Percentiles rank a stretch among this genome's conserved stretches.
Conservation (phyloP, 2,797 vertebrate species). For the Sebastes reedi region DNA sequence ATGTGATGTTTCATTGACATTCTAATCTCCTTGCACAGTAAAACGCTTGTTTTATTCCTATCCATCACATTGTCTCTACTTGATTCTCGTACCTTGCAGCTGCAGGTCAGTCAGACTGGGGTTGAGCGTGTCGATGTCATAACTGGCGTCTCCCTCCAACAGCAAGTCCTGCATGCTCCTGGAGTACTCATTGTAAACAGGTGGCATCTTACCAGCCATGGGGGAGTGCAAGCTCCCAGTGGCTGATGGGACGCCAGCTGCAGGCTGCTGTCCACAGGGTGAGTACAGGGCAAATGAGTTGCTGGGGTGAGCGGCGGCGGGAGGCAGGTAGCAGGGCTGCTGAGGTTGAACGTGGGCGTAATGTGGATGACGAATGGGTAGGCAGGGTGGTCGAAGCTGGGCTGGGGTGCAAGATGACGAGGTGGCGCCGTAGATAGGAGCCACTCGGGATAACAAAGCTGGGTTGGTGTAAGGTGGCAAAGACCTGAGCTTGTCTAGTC, state of each 20-base stretch:
- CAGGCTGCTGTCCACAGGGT: constrained; percentile 76
- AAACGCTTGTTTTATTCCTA: neutral
- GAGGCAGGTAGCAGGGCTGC: constrained; percentile 68
- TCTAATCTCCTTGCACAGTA: neutral
- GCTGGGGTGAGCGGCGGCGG: constrained; percentile 41
- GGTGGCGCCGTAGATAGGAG: constrained; percentile 34
- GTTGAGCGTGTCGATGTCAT: constrained; percentile 92
- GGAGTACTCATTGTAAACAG: constrained; percentile 77
- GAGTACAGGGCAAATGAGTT: constrained; percentile 80
- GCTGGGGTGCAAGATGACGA: constrained; percentile 61
- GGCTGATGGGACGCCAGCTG: constrained; percentile 69
- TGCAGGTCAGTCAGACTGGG: constrained; percentile 95
- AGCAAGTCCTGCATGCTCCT: constrained; percentile 86
- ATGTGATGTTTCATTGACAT: neutral
- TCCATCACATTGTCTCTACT: neutral
- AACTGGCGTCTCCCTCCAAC: constrained; percentile 88
- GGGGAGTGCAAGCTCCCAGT: constrained; percentile 82
- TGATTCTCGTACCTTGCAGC: constrained; percentile 86
- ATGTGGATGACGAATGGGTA: constrained; percentile 53
- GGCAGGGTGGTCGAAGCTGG: constrained; percentile 65
- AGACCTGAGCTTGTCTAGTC: constrained; percentile 79
- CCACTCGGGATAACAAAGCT: constrained; percentile 31
- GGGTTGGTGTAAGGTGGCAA: constrained; percentile 47
- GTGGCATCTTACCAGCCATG: constrained; percentile 84
- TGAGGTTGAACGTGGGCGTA: constrained; percentile 66